phyloP scores from a whole-genome alignment of 2,797 vertebrate genomes.

The Sus cebifrons region DNA sequence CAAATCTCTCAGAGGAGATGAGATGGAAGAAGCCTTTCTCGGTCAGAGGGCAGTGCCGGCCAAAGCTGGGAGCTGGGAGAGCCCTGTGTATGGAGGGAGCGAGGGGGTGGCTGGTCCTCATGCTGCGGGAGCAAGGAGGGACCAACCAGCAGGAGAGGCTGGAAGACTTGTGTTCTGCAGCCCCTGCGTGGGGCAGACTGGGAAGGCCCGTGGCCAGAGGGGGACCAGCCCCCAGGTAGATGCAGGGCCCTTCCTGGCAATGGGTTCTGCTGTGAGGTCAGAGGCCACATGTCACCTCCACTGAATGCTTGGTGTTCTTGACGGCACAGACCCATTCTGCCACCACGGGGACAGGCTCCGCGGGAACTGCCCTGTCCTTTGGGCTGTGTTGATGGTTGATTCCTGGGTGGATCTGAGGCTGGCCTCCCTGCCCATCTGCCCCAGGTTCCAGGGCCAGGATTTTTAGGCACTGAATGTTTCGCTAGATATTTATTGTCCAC shows the following conservation, averaged over 20 bases:
- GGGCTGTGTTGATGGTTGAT: background rate
- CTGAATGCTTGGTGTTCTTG: rapidly evolving
- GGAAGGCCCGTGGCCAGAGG: rapidly evolving
- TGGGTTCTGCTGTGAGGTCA: rapidly evolving
- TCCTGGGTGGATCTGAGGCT: background rate
- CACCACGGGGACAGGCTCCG: rapidly evolving
- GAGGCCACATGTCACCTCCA: background rate
- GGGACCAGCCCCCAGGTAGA: background rate
- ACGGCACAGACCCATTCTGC: background rate
- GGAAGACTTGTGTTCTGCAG: background rate
- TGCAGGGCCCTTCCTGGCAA: background rate
- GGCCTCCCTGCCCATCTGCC: background rate
- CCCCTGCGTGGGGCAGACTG: rapidly evolving
- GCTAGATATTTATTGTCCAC: background rate
- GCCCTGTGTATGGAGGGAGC: background rate
- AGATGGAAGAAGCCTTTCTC: background rate
- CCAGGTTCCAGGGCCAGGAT: background rate
- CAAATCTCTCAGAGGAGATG: background rate
- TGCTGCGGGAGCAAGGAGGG: background rate
- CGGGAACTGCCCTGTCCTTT: background rate
- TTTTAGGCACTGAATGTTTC: background rate
- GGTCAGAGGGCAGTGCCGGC: background rate
- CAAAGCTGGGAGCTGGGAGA: background rate
- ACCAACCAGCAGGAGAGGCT: background rate
- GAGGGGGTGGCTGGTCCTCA: rapidly evolving